Evolutionary conservation across 2,113 vertebrate genomes (phyloP).

Genomic region (Zingel zingel): DNA sequence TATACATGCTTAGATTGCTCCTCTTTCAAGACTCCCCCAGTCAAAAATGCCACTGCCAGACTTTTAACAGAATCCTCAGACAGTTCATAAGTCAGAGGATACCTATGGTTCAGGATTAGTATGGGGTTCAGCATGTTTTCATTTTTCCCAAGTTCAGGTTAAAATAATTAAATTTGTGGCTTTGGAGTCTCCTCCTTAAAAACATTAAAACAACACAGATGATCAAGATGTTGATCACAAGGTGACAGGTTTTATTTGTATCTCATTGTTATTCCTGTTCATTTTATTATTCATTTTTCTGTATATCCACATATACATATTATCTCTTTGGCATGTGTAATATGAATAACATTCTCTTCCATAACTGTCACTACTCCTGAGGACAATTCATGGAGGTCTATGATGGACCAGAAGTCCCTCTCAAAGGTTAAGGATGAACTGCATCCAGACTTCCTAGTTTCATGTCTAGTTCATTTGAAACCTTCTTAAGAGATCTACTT

Average conservation of each 20-base stretch:
- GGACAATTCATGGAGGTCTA: not conserved
- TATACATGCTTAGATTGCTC: not conserved
- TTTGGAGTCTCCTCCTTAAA: not conserved
- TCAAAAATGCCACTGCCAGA: not conserved
- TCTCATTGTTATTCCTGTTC: not conserved
- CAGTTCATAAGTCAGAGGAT: not conserved
- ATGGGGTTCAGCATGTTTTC: not conserved
- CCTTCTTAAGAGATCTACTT: not conserved
- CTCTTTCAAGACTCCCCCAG: not conserved
- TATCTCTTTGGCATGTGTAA: not conserved
- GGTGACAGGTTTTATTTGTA: not conserved
- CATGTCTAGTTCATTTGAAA: not conserved
- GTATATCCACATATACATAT: not conserved
- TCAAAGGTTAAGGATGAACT: not conserved
- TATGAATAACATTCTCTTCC: not conserved
- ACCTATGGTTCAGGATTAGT: not conserved
- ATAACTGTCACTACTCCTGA: not conserved
- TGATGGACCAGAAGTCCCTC: not conserved
- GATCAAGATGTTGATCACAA: not conserved
- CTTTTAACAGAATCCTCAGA: not conserved
- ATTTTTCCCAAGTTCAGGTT: not conserved
- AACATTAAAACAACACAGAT: not conserved
- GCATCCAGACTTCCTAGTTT: not conserved
- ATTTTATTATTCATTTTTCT: not conserved
- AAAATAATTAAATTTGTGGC: not conserved